Evolutionary conservation across 2,113 vertebrate species (phyloP), one percentile per base, ranked within the genome.

Genomic region (Trachemys scripta): DNA sequence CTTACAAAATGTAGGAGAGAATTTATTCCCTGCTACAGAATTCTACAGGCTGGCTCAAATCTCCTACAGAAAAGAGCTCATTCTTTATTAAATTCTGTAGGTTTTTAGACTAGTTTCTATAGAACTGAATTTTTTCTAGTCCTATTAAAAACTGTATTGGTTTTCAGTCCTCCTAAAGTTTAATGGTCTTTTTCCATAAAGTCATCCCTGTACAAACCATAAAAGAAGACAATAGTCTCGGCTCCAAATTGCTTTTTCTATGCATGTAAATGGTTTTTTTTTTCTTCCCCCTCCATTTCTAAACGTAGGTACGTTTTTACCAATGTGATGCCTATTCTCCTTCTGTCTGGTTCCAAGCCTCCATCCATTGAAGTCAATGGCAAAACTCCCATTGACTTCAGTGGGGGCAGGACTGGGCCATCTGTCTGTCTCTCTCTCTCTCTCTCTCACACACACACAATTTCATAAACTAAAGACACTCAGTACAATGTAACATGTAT

Each of bases 361-460:
- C 83, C 75, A 5, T 95, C 81, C 54, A 84, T 49, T 25, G 93
- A 88, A 87, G 90, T 27, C 82, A 76, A 93, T 97, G 96, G 96
- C 96, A 96, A 27, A 76, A 7, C 82, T 97, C 96, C 96, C 11
- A 1, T 85, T 88, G 96, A 94, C 89, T 94, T 91, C 10, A 13
- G 75, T 4, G 87, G 95, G 96, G 95, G 93, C 96, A 97, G 93
- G 92, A 53, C 93, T 90, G 90, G 85, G 94, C 97, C 97, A 97
- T 97, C 96, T 97, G 97, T 97, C 96, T 76, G 87, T 16, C 38
- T 56, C 81, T 47, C 25, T 45, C 87, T 29, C 50, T 54, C 50
- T 13, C 79, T 9, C 35, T 22, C 69, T 20, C 62, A 50, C 50
- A 89, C 91, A 53, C 49, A 90, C 85, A 84, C 91, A 62, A 38